Conservation (phyloP, 2,888 invertebrate genomes). For the Candidula unifasciata region DNA sequence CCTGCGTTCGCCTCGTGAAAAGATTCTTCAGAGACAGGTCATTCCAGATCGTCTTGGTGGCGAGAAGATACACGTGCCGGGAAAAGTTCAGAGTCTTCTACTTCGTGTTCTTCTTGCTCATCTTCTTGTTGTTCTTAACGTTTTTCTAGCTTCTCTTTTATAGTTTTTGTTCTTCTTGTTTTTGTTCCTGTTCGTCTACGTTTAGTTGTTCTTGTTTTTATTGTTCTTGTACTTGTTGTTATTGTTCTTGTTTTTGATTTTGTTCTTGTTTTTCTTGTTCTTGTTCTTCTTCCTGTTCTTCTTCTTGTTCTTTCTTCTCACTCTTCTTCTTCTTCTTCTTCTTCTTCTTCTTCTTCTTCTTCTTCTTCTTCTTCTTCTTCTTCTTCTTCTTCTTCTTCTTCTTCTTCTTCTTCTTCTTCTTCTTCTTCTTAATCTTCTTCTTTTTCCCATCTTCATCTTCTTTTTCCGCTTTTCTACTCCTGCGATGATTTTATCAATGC, state of each 20-base stretch:
- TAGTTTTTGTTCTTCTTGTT: constrained; percentile 1
- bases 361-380: background rate
- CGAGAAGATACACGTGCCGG: background rate
- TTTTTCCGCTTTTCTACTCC: too few species aligned
- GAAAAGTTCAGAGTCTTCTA: background rate
- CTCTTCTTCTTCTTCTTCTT: background rate
- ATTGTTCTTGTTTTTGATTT: background rate
- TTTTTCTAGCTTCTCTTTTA: background rate
- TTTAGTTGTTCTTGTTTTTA: constrained; percentile 5
- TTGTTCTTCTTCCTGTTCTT: constrained; percentile 11
- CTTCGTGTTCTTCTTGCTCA: too few species aligned
- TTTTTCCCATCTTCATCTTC: background rate
- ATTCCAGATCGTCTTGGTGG: background rate
- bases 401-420: background rate
- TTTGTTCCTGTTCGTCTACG: background rate
- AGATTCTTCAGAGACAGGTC: background rate
- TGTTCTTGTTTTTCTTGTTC: background rate
- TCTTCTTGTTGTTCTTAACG: background rate
- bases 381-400: constrained; percentile 16
- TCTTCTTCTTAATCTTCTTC: constrained; percentile 18
- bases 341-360: background rate
- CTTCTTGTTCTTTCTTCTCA: background rate
- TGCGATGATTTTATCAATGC: too few species aligned
- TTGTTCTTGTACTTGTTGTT: background rate
- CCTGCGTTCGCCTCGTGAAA: background rate